A percentile compares a stretch with the other conserved stretches of the same genome.
phyloP scores from a whole-genome alignment of 2,888 invertebrate species.

The Amphipyra berbera region DNA sequence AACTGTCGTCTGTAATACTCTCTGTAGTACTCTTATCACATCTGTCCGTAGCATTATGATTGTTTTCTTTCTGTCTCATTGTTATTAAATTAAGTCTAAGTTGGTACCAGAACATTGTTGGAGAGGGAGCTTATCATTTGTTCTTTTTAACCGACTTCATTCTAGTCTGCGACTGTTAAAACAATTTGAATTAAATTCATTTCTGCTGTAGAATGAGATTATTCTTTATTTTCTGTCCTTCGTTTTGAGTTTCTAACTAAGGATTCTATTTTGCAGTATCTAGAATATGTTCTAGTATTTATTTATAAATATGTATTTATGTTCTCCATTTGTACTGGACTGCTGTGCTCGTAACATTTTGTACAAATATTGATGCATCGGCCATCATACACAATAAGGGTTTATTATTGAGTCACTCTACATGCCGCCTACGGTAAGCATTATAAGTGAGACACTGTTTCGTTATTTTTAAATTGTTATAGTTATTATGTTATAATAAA shows the following conservation, averaged over 20 bases:
- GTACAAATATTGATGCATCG: neutral
- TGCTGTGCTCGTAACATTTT: constrained; percentile 2
- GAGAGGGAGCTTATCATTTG: constrained; percentile 16
- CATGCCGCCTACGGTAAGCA: no score
- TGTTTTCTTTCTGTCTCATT: constrained; percentile 24
- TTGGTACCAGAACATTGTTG: constrained; percentile 9
- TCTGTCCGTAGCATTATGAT: constrained; percentile 8
- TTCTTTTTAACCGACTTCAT: no score
- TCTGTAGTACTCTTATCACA: constrained; percentile 17
- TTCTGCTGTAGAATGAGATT: constrained; percentile 9
- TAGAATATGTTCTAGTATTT: neutral
- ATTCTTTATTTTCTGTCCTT: constrained; percentile 1
- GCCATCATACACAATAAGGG: neutral
- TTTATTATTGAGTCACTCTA: neutral
- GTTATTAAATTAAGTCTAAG: constrained; percentile 39
- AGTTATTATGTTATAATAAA: no score
- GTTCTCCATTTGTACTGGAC: neutral
- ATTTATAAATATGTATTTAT: neutral
- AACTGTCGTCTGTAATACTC: constrained; percentile 1
- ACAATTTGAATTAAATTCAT: constrained; percentile 15
- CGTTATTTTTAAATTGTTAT: no score
- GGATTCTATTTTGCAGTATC: neutral
- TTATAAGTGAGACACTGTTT: no score
- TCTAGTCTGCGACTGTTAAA: neutral
- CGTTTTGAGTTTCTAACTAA: neutral